A percentile compares a stretch with the other conserved stretches of the same genome.
These are phyloP conservation scores for Canis aureus DNA, from an alignment of 2,113 vertebrate species.

Conservation along the genomic window DNA sequence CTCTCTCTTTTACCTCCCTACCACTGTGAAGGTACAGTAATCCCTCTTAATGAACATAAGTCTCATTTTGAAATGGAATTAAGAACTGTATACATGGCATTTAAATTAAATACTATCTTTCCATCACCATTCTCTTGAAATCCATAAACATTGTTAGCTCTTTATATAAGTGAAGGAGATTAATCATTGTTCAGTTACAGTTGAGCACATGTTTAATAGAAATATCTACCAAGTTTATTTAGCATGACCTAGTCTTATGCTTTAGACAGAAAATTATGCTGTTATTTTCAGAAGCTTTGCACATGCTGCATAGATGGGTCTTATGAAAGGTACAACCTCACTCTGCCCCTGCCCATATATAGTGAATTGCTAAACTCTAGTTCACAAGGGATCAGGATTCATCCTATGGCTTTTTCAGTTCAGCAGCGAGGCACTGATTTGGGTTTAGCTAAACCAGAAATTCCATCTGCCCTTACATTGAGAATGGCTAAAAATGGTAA, in stretches of 20 bases:
- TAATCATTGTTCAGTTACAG: constrained; percentile 29
- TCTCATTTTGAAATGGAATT: constrained; percentile 63
- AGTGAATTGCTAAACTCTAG: background rate
- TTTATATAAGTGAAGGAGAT: constrained; percentile 48
- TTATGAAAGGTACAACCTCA: background rate
- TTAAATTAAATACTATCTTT: constrained; percentile 66
- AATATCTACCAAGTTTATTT: constrained; percentile 43
- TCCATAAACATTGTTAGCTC: constrained; percentile 59
- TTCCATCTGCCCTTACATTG: background rate
- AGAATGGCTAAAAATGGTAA: background rate
- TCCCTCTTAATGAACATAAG: constrained; percentile 76
- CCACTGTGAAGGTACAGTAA: constrained; percentile 42
- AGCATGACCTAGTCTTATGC: background rate
- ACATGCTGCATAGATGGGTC: background rate
- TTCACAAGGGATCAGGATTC: constrained; percentile 18
- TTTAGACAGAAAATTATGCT: background rate
- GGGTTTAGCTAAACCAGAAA: background rate
- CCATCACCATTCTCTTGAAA: constrained; percentile 56
- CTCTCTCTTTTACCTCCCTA: constrained; percentile 36
- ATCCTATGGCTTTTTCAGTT: background rate
- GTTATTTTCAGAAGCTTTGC: background rate
- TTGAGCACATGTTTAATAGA: constrained; percentile 57
- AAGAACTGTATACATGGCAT: constrained; percentile 10
- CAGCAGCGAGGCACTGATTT: background rate
- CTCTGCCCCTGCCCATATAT: constrained; percentile 65